Conservation (phyloP, 2,797 vertebrate genomes). For the Staurois parvus region DNA sequence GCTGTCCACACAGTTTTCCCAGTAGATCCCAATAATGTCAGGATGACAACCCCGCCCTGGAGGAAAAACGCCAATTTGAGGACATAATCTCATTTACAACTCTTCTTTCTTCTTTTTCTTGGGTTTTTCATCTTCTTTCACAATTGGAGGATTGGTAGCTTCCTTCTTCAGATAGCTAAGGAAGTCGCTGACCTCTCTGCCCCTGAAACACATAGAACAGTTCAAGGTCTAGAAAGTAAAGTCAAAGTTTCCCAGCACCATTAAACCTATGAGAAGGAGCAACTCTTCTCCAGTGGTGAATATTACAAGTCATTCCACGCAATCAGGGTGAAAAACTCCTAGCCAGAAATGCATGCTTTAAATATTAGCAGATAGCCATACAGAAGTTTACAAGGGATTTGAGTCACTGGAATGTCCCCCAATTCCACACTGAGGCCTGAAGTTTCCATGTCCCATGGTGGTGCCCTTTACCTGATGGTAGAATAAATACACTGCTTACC, state of each 20-base stretch:
- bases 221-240: not conserved
- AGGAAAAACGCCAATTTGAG: conserved; percentile 37
- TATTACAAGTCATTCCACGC: too few species aligned
- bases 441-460: too few species aligned
- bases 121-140: conserved; percentile 85
- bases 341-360: too few species aligned
- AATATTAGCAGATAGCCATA: too few species aligned
- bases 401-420: too few species aligned
- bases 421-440: too few species aligned
- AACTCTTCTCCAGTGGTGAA: too few species aligned
- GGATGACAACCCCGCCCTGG: conserved; percentile 49
- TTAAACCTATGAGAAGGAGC: too few species aligned
- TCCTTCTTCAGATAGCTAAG: conserved; percentile 93
- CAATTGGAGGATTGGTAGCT: conserved; percentile 83
- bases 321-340: too few species aligned
- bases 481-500: conserved; percentile 68
- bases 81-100: conserved; percentile 81
- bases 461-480: too few species aligned
- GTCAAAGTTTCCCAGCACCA: not conserved
- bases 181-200: conserved; percentile 94
- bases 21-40: conserved; percentile 47
- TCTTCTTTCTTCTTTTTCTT: conserved; percentile 90
- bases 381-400: too few species aligned
- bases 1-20: conserved; percentile 38
- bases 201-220: conserved; percentile 78